phyloP scores from a whole-genome alignment of 2,888 invertebrate species.

The Clitarchus hookeri region DNA sequence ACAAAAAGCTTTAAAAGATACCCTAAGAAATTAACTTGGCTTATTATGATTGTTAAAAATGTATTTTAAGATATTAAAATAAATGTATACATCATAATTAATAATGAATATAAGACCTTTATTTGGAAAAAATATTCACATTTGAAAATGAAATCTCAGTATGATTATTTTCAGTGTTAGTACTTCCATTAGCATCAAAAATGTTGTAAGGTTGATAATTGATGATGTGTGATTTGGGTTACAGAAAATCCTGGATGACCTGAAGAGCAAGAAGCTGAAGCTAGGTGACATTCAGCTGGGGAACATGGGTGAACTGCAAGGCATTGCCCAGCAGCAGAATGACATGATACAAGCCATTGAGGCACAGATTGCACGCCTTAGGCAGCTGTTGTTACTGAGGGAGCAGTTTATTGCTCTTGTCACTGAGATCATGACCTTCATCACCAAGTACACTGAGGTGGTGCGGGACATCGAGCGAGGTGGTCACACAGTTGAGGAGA shows the following conservation, averaged over 20 bases:
- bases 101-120: no score
- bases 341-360: slow-evolving; percentile 84
- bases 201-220: no score
- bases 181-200: no score
- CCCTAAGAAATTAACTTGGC: no score
- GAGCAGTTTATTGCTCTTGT: slow-evolving; percentile 88
- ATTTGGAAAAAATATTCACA: no score
- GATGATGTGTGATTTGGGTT: background rate
- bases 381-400: slow-evolving; percentile 76
- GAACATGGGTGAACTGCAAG: slow-evolving; percentile 77
- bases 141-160: no score
- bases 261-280: slow-evolving; percentile 78
- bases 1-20: no score
- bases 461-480: slow-evolving; percentile 85
- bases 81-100: no score
- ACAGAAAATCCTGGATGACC: slow-evolving; percentile 69
- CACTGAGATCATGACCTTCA: slow-evolving; percentile 85
- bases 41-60: no score
- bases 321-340: slow-evolving; percentile 79
- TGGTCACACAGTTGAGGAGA: slow-evolving; percentile 80
- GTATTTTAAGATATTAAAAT: no score
- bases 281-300: slow-evolving; percentile 73
- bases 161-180: no score
- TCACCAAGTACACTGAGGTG: slow-evolving; percentile 83
- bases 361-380: slow-evolving; percentile 80